A percentile compares a stretch with the other conserved stretches of the same genome.
Evolutionary conservation across 2,888 invertebrate genomes (phyloP).

Genomic region (Dysmachus trigonus): DNA sequence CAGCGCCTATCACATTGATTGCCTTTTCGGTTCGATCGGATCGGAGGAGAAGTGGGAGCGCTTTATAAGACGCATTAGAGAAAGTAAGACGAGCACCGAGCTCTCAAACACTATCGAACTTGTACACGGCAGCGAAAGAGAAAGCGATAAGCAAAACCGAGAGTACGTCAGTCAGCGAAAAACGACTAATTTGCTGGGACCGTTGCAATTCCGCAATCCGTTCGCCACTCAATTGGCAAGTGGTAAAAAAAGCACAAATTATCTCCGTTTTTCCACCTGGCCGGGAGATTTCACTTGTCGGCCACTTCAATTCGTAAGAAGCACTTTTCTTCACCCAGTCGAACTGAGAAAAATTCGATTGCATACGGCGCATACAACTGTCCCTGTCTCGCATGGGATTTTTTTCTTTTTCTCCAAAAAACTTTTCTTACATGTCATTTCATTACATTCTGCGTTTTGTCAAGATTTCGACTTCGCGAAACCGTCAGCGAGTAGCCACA

Average conservation of each 20-base stretch:
- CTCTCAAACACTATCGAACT: not conserved
- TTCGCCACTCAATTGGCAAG: not conserved
- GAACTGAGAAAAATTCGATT: slow-evolving; percentile 13
- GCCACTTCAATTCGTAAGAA: not conserved
- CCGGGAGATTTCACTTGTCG: not conserved
- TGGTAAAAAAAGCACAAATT: not conserved
- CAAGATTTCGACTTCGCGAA: not conserved
- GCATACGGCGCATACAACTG: not conserved
- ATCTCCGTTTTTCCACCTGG: not conserved
- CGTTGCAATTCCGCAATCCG: not conserved
- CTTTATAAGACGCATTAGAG: slow-evolving; percentile 25
- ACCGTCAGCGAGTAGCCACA: not conserved
- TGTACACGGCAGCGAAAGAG: slow-evolving; percentile 4
- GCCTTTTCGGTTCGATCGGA: slow-evolving; percentile 5
- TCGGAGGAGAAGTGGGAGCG: not conserved
- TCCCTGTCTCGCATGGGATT: not conserved
- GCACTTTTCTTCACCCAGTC: not conserved
- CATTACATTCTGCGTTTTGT: slow-evolving; percentile 38
- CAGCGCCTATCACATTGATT: slow-evolving; percentile 2
- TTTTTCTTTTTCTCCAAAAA: slow-evolving; percentile 16
- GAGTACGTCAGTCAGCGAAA: slow-evolving; percentile 4
- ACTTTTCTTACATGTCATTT: slow-evolving; percentile 41
- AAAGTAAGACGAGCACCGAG: slow-evolving; percentile 14
- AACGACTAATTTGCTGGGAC: not conserved
- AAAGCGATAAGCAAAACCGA: slow-evolving; percentile 3